These are phyloP conservation scores for Epizoanthus rinbou DNA, from an alignment of 92 coral and sea anemone species.

Conservation along the genomic window DNA sequence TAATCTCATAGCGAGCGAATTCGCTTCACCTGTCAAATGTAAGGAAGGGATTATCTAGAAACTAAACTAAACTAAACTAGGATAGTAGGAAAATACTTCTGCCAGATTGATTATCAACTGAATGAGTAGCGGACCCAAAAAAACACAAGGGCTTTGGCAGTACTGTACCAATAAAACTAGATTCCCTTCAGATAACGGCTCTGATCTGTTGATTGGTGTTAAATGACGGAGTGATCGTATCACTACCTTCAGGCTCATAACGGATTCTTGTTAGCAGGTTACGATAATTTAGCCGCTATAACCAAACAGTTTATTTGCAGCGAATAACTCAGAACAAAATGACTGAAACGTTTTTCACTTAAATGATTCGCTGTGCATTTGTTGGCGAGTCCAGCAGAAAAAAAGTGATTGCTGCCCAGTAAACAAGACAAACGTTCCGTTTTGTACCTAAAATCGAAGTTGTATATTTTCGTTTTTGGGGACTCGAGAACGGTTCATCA, in stretches of 20 bases:
- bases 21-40: constrained; percentile 8
- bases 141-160: constrained; percentile 9
- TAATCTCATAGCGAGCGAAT: neutral
- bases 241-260: constrained; percentile 3
- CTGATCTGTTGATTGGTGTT: neutral
- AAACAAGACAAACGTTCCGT: neutral
- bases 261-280: constrained; percentile 19
- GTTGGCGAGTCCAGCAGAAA: neutral
- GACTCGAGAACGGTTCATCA: neutral
- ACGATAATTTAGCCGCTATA: constrained; percentile 13
- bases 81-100: constrained; percentile 2
- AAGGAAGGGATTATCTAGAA: neutral
- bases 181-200: constrained; percentile 18
- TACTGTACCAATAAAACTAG: constrained; percentile 15
- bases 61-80: no score
- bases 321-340: constrained; percentile 4
- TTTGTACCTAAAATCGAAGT: neutral
- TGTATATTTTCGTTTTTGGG: constrained; percentile 6
- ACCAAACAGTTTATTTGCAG: constrained; percentile 34
- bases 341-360: constrained; percentile 14
- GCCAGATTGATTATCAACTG: constrained; percentile 15
- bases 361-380: constrained; percentile 24
- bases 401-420: neutral
- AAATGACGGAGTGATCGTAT: constrained; percentile 13
- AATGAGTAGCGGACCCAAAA: constrained; percentile 5